phyloP scores from a whole-genome alignment of 2,113 vertebrate genomes.

The Jacana jacana region DNA sequence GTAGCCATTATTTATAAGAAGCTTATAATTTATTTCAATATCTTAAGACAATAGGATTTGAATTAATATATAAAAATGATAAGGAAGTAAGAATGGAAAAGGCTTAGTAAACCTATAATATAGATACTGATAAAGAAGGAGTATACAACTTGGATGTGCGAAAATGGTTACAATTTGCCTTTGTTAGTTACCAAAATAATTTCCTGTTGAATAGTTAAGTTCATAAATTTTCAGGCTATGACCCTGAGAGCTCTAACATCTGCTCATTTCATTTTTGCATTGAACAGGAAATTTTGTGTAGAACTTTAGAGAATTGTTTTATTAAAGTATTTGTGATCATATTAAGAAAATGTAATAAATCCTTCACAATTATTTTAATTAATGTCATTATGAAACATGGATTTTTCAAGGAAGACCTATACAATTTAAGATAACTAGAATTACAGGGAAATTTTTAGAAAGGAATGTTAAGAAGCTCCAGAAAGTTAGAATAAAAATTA shows the following conservation, averaged over 20 bases:
- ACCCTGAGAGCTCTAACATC: not conserved
- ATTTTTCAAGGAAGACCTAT: not conserved
- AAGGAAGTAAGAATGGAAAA: not conserved
- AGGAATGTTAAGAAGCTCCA: not conserved
- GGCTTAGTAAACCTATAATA: not conserved
- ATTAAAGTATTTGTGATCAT: not conserved
- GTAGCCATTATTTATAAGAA: not conserved
- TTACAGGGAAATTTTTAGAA: not conserved
- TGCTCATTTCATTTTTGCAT: not conserved
- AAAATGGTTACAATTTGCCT: not conserved
- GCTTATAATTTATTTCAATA: not conserved
- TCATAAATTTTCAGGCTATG: not conserved
- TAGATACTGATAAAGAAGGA: not conserved
- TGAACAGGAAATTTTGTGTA: not conserved
- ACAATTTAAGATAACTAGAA: not conserved
- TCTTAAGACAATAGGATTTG: not conserved
- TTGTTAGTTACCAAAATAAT: not conserved
- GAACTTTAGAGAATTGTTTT: not conserved
- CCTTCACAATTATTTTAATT: not conserved
- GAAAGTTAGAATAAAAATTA: not conserved
- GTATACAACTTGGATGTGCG: not conserved
- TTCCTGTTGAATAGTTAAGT: not conserved
- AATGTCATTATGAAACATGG: not conserved
- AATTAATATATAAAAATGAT: not conserved
- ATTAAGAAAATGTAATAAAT: not conserved